Conservation (phyloP, 2,888 invertebrate genomes). For the Epinotia ramella region DNA sequence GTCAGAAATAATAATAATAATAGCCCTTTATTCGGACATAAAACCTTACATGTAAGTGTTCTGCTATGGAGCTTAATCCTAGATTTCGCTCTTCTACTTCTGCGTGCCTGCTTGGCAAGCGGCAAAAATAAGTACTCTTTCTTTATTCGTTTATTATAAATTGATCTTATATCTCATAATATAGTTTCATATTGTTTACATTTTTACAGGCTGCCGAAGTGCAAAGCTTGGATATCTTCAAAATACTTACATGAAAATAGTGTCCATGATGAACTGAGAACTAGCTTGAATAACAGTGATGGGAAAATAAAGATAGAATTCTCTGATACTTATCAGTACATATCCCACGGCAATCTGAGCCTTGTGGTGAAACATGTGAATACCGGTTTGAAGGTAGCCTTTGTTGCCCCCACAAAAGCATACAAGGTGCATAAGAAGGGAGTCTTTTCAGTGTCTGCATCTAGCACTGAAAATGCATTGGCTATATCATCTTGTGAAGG, state of each 20-base stretch:
- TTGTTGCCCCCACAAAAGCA: conserved; percentile 80
- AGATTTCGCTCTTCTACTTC: too few relatives aligned
- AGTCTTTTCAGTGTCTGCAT: conserved; percentile 85
- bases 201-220: conserved; percentile 72
- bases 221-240: conserved; percentile 81
- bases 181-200: neutral
- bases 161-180: too few relatives aligned
- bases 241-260: conserved; percentile 75
- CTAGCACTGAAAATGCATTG: conserved; percentile 85
- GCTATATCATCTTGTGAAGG: conserved; percentile 87
- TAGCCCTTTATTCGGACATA: too few relatives aligned
- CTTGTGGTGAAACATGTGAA: conserved; percentile 75
- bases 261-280: conserved; percentile 72
- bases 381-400: conserved; percentile 76
- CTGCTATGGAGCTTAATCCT: too few relatives aligned
- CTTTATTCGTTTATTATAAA: too few relatives aligned
- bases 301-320: conserved; percentile 75
- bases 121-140: too few relatives aligned
- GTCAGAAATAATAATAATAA: neutral
- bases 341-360: conserved; percentile 71
- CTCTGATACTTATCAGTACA: conserved; percentile 72
- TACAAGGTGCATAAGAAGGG: conserved; percentile 78
- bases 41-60: too few relatives aligned
- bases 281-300: conserved; percentile 64
- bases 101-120: too few relatives aligned